Base-by-base conservation (phyloP, 1,140 invertebrate genomes). In the Harpegnathos saltator region DNA sequence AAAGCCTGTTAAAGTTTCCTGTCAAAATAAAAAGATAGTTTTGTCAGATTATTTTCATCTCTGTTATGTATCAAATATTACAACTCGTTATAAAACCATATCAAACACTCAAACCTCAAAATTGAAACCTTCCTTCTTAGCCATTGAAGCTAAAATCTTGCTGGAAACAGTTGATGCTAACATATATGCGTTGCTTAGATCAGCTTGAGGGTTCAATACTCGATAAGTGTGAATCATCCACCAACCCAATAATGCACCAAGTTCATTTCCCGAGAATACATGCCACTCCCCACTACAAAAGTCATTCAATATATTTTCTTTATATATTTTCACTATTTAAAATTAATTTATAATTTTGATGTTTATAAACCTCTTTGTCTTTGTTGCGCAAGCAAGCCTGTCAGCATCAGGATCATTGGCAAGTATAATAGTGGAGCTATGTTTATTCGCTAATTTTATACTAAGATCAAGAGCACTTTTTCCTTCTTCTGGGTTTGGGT, bases 331-430 rank as follows among this genome's bases (percentile, higher is more conserved):
- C 1, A 38, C 0, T 52, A 19, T 38, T 82, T 38, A 38, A 82
- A 44, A 62, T 17, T 26, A 33, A 81, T 71, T 78, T 26, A 69
- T 50, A 44, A 3, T 22, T 17, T 26, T 56, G 3, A 0, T n/a
- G 61, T 56, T 59, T 61, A 89, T 89, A 91, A 93, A 96, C 95
- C 87, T 90, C 78, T 89, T 81, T 88, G 95, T 94, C 93, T 96
- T 97, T 93, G 99, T 98, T 5, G 99, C 99, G 61, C 98, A 96
- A 15, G 99, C 99, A 73, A 99, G 94, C 74, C 99, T 95, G 95
- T 99, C 99, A 9, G 99, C 99, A 94, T 99, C 99, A 14, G 99
- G 99, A 95, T 99, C 99, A 95, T 99, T 99, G 0, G 99, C 99
- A 22, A 99, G 93, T 88, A 99, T 98, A 1, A 99, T 93, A 1